phyloP scores from a whole-genome alignment of 2,888 invertebrate species.

The Gisinianus flammeolus region DNA sequence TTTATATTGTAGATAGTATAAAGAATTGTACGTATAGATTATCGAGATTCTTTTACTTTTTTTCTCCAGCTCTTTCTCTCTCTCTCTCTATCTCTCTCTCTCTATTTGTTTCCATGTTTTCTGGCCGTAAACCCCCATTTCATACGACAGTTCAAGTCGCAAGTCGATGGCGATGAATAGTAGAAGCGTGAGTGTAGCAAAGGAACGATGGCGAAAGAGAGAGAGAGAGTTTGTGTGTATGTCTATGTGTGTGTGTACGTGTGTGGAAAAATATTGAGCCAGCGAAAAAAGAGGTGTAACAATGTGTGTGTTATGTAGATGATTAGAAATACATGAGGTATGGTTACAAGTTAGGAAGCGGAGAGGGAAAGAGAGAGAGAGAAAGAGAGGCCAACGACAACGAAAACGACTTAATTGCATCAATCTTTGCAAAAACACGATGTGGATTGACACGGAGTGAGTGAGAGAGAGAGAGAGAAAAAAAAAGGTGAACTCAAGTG shows the following conservation, averaged over 20 bases:
- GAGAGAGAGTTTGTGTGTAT: neutral
- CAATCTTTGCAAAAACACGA: conserved; percentile 59
- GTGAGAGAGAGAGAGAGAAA: conserved; percentile 15
- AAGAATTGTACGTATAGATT: no score
- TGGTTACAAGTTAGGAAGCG: conserved; percentile 18
- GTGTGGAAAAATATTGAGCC: conserved; percentile 45
- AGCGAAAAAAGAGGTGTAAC: conserved; percentile 44
- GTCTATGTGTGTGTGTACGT: neutral
- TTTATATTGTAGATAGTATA: no score
- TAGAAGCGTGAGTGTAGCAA: neutral
- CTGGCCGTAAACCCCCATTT: no score
- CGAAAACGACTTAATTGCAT: conserved; percentile 55
- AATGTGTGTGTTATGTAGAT: conserved; percentile 18
- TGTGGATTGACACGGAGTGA: conserved; percentile 45
- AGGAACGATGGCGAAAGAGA: neutral
- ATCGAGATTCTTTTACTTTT: no score
- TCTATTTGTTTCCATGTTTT: neutral
- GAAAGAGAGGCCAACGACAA: neutral
- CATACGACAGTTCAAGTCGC: neutral
- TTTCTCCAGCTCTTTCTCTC: no score
- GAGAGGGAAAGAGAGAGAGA: conserved; percentile 7
- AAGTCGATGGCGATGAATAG: neutral
- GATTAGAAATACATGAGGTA: conserved; percentile 33
- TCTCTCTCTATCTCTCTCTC: neutral
- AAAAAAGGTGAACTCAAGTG: conserved; percentile 37